phyloP scores from a whole-genome alignment of 2,888 invertebrate genomes.

The Agrotis exclamationis region DNA sequence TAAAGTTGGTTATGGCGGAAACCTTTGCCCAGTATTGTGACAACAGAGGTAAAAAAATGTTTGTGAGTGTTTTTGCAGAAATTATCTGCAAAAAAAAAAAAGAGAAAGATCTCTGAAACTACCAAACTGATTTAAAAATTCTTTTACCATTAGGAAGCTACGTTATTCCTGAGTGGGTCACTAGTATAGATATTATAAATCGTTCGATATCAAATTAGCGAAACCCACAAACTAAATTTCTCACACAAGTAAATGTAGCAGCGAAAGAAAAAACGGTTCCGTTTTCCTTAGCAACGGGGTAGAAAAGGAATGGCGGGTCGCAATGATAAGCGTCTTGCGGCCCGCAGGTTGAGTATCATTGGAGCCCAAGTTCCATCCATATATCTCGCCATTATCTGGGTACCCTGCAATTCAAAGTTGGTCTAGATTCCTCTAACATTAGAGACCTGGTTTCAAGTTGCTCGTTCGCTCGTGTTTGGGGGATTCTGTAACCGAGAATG shows the following conservation, averaged over 20 bases:
- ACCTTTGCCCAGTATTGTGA: too few relatives aligned
- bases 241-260: constrained; percentile 5
- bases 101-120: too few relatives aligned
- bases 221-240: constrained; percentile 11
- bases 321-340: constrained; percentile 22
- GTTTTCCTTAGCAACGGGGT: constrained; percentile 33
- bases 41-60: too few relatives aligned
- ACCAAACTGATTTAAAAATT: too few relatives aligned
- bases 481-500: constrained; percentile 49
- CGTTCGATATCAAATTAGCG: not conserved
- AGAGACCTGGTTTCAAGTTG: constrained; percentile 58
- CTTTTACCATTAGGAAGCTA: too few relatives aligned
- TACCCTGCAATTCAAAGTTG: constrained; percentile 60
- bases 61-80: too few relatives aligned
- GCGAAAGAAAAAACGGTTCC: constrained; percentile 29
- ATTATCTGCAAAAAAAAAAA: too few relatives aligned
- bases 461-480: constrained; percentile 50
- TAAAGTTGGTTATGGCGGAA: too few relatives aligned
- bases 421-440: constrained; percentile 52
- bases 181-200: not conserved
- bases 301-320: constrained; percentile 7
- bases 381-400: constrained; percentile 62
- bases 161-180: not conserved
- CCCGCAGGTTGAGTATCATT: constrained; percentile 39
- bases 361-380: constrained; percentile 47